These are phyloP conservation scores for Meleagris gallopavo DNA, from an alignment of 2,113 vertebrate genomes.

Conservation along the genomic window DNA sequence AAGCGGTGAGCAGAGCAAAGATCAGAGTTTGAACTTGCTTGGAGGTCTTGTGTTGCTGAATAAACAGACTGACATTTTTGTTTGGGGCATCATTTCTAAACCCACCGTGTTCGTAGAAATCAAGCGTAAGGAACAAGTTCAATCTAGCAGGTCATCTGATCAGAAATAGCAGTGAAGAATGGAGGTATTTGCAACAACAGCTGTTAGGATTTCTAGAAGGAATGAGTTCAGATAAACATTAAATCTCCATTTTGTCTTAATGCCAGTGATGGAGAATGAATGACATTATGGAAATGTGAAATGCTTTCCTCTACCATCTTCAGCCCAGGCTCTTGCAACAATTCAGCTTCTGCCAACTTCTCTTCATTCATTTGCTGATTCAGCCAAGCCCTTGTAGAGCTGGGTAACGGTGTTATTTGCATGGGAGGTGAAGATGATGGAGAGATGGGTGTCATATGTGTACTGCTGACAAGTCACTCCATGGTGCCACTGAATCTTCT, in stretches of 20 bases:
- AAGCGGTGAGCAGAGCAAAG: neutral
- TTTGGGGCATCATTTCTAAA: neutral
- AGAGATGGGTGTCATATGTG: conserved; percentile 52
- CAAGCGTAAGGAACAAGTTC: neutral
- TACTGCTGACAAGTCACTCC: conserved; percentile 58
- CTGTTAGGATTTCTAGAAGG: neutral
- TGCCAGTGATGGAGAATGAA: neutral
- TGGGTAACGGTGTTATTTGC: conserved; percentile 50
- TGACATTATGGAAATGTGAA: neutral
- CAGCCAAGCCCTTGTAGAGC: conserved; percentile 44
- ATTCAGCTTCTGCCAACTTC: neutral
- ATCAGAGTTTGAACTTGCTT: neutral
- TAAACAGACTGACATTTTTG: neutral
- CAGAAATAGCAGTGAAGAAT: neutral
- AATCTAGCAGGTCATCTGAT: neutral
- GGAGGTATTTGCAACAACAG: neutral
- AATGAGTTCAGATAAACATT: neutral
- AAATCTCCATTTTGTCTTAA: neutral
- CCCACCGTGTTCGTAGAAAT: neutral
- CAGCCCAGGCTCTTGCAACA: neutral
- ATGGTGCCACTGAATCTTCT: conserved; percentile 42
- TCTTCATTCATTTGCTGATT: conserved; percentile 41
- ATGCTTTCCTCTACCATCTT: neutral
- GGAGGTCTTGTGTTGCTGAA: neutral
- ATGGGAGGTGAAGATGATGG: conserved; percentile 60